phyloP scores from a whole-genome alignment of 2,113 vertebrate genomes.

The Corydoras sp. region DNA sequence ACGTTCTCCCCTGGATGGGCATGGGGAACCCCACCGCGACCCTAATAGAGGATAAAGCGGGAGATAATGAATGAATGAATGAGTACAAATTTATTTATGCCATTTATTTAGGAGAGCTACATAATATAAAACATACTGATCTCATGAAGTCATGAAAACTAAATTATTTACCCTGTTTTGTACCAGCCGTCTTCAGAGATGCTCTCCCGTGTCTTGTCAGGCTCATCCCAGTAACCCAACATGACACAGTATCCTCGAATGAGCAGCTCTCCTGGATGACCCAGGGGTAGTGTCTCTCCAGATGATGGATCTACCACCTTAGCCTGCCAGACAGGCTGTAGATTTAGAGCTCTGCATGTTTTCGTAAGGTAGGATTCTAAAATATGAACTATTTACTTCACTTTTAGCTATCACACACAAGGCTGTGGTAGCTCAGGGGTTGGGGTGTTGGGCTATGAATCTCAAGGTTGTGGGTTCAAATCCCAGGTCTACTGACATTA shows the following conservation, averaged over 20 bases:
- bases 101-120: too few relatives aligned
- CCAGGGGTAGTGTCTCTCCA: conserved; percentile 59
- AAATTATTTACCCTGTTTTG: conserved; percentile 78
- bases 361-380: not conserved
- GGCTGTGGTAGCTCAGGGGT: too few relatives aligned
- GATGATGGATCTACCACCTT: conserved; percentile 72
- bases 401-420: too few relatives aligned
- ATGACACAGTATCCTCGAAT: conserved; percentile 87
- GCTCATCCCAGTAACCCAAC: conserved; percentile 83
- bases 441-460: too few relatives aligned
- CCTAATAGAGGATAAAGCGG: too few relatives aligned
- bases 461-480: too few relatives aligned
- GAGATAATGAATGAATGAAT: too few relatives aligned
- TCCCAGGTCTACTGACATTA: too few relatives aligned
- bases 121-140: not conserved
- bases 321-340: conserved; percentile 63
- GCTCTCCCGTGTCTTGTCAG: conserved; percentile 65
- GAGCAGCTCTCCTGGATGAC: conserved; percentile 74
- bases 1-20: too few relatives aligned
- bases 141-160: not conserved
- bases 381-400: too few relatives aligned
- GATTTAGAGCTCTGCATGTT: not conserved
- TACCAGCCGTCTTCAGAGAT: conserved; percentile 79
- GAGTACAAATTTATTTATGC: too few relatives aligned
- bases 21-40: too few relatives aligned